Evolutionary conservation across 2,888 invertebrate species (phyloP), one percentile per base, ranked within the genome.

Genomic region (Rhingia rostrata): DNA sequence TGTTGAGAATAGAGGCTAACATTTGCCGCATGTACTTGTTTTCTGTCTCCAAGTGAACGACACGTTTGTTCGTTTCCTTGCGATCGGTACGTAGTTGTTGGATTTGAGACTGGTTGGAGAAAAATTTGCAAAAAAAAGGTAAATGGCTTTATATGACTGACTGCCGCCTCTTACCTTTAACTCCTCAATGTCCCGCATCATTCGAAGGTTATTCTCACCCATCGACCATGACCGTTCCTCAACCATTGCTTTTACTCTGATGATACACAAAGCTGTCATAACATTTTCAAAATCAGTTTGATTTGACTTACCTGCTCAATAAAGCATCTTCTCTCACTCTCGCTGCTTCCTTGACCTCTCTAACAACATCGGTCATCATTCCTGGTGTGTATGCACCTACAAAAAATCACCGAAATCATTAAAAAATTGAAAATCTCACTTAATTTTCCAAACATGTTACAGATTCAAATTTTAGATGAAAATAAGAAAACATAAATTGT

Each of bases 331-430:
- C 95, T 12, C 95, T 92, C 80, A 95, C 92, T 73, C 95, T 92
- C 22, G 95, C 94, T 30, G 95, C 95, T 89, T 95, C 95, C 58
- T 95, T 92, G 14, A 95, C 94, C 91, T 95, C 95, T 39, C 95
- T 93, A 86, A 95, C 94, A 88, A 95, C 92, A 90, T 95, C 95
- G 9, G 95, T 93, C 88, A 95, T 92, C 92, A 95, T 94, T n/a
- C 95, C 95, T 2, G 95, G 95, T 12, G 94, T 94, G 89, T 95
- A 95, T 66, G 90, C 90, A 63, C 91, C 91, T 90, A 22, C 22
- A 14, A 89, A 87, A 14, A 30, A 39, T 7, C 10, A 64, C 14
- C 37, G 0, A 51, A 14, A 47, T 49, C 14, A 53, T 30, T 61
- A 12, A 39, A 10, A 22, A 22, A 22, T 22, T 22, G 2, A 2